These are phyloP conservation scores for Scaptomyza hsui DNA, from an alignment of 1,140 invertebrate genomes.

Conservation along the genomic window DNA sequence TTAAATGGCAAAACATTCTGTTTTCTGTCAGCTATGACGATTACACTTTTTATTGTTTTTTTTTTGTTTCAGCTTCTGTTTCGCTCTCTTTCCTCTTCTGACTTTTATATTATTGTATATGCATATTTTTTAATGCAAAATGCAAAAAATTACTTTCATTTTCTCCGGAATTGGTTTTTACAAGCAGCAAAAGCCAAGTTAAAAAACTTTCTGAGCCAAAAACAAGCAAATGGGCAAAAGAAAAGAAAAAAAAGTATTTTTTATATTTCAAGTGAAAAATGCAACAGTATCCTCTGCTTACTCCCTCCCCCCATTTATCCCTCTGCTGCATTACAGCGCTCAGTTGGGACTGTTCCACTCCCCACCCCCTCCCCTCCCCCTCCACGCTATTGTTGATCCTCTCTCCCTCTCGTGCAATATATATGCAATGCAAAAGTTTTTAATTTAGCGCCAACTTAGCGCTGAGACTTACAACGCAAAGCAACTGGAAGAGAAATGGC, in stretches of 20 bases:
- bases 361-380: not conserved
- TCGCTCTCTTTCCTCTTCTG: not conserved
- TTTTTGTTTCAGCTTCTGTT: constrained; percentile 1
- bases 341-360: constrained; percentile 25
- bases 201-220: constrained; percentile 52
- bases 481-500: constrained; percentile 72
- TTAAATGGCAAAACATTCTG: constrained; percentile 77
- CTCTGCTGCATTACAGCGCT: constrained; percentile 52
- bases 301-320: not conserved
- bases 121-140: constrained; percentile 76
- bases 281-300: constrained; percentile 39
- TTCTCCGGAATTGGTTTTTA: constrained; percentile 80
- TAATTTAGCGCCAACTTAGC: constrained; percentile 82
- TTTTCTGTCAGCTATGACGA: constrained; percentile 55
- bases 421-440: constrained; percentile 80
- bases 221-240: constrained; percentile 57
- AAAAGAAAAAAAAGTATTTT: constrained; percentile 55
- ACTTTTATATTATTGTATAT: constrained; percentile 62
- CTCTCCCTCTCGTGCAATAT: constrained; percentile 66
- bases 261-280: constrained; percentile 61
- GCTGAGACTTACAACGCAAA: constrained; percentile 71
- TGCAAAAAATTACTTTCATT: constrained; percentile 81
- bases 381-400: constrained; percentile 37
- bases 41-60: constrained; percentile 6
- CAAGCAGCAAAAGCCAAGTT: constrained; percentile 63